Conservation (phyloP, 2,113 vertebrate genomes). For the Ascaphus truei region DNA sequence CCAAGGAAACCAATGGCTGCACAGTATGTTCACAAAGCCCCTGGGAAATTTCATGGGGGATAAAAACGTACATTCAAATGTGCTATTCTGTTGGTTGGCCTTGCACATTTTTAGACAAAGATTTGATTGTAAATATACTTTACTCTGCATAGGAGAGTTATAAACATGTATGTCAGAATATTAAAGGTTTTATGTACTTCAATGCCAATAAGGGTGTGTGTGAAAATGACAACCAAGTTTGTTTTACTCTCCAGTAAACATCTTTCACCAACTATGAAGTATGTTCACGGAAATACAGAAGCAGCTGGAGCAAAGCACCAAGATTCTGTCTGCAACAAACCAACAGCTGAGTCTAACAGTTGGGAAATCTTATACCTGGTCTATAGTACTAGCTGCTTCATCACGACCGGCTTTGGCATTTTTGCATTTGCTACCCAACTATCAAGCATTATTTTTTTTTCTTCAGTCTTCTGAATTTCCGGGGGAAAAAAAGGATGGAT, state of each 20-base stretch:
- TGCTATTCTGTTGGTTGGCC: too few species aligned
- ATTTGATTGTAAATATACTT: too few species aligned
- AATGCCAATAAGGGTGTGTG: too few species aligned
- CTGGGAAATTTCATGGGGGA: not conserved
- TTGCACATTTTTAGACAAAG: too few species aligned
- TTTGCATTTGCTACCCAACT: not conserved
- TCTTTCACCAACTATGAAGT: not conserved
- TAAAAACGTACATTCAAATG: too few species aligned
- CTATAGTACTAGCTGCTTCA: not conserved
- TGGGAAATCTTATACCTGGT: constrained; percentile 11
- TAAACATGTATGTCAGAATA: too few species aligned
- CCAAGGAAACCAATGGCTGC: constrained; percentile 55
- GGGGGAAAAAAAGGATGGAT: too few species aligned
- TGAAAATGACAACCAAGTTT: not conserved
- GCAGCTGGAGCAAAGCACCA: not conserved
- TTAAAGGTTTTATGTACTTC: too few species aligned
- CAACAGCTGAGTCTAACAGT: constrained; percentile 11
- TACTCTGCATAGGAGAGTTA: too few species aligned
- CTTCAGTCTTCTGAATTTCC: too few species aligned
- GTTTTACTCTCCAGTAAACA: not conserved
- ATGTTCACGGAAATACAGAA: not conserved
- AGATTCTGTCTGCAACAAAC: not conserved
- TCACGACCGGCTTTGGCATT: not conserved
- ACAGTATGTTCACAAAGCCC: constrained; percentile 34
- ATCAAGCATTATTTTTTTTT: too few species aligned